Conservation (phyloP, 2,888 invertebrate genomes). For the Sesamia inferens region DNA sequence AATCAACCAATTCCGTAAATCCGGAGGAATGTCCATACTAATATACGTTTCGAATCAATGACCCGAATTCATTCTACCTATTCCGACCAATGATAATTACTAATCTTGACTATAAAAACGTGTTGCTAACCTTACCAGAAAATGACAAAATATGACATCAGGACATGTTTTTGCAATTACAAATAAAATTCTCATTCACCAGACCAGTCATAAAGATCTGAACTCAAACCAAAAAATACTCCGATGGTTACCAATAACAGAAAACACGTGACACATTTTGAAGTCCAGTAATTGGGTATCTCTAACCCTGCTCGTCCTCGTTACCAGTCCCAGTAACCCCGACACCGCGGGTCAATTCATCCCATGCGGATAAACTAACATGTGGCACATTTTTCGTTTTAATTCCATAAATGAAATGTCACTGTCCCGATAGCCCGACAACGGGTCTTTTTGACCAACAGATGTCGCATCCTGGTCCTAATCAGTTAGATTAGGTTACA, state of each 20-base stretch:
- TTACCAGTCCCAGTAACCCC: constrained; percentile 44
- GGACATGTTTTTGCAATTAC: neutral
- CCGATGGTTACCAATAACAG: neutral
- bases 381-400: constrained; percentile 45
- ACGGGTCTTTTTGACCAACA: constrained; percentile 47
- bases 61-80: too few species aligned
- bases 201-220: neutral
- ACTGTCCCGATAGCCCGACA: constrained; percentile 40
- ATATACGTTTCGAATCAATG: too few species aligned
- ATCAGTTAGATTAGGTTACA: constrained; percentile 63
- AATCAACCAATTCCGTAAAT: too few species aligned
- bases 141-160: neutral
- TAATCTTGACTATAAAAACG: neutral
- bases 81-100: too few species aligned
- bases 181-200: neutral
- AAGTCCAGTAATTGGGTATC: constrained; percentile 40
- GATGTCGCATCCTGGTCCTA: constrained; percentile 59
- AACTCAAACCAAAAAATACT: neutral
- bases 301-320: constrained; percentile 36
- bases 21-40: too few species aligned
- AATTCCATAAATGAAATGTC: constrained; percentile 59
- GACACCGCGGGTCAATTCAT: constrained; percentile 55
- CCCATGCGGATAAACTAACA: constrained; percentile 57
- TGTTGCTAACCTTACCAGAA: neutral
- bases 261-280: constrained; percentile 15